Evolutionary conservation across 2,888 invertebrate species (phyloP).

Genomic region (Pammene fasciana): DNA sequence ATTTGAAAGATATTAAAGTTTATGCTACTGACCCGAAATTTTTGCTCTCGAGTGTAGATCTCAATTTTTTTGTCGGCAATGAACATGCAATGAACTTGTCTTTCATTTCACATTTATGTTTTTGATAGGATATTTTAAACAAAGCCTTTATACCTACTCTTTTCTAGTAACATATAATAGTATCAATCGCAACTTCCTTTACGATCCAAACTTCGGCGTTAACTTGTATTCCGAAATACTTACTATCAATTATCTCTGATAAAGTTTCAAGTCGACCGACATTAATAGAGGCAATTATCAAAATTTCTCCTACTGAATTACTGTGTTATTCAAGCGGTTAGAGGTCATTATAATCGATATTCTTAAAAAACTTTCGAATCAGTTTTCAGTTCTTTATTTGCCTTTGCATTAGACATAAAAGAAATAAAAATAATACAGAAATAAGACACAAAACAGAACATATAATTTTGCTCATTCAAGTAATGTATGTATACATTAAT

Average conservation of each 20-base stretch:
- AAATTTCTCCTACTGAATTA: slow-evolving; percentile 19
- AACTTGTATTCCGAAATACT: slow-evolving; percentile 31
- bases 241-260: slow-evolving; percentile 28
- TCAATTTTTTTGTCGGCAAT: no score
- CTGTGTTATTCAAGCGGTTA: slow-evolving; percentile 8
- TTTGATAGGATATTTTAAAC: no score
- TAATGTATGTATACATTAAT: no score
- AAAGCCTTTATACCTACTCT: no score
- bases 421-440: no score
- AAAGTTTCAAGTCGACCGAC: slow-evolving; percentile 35
- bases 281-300: slow-evolving; percentile 32
- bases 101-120: no score
- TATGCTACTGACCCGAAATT: no score
- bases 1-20: no score
- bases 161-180: neutral
- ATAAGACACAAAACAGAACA: neutral
- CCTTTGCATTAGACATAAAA: neutral
- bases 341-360: neutral
- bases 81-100: no score
- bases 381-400: no score
- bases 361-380: no score
- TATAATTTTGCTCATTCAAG: neutral
- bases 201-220: slow-evolving; percentile 1
- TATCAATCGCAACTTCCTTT: neutral
- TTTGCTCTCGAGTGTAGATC: no score